Conservation (phyloP, 1,140 invertebrate species). For the Drosophila carrolli region DNA sequence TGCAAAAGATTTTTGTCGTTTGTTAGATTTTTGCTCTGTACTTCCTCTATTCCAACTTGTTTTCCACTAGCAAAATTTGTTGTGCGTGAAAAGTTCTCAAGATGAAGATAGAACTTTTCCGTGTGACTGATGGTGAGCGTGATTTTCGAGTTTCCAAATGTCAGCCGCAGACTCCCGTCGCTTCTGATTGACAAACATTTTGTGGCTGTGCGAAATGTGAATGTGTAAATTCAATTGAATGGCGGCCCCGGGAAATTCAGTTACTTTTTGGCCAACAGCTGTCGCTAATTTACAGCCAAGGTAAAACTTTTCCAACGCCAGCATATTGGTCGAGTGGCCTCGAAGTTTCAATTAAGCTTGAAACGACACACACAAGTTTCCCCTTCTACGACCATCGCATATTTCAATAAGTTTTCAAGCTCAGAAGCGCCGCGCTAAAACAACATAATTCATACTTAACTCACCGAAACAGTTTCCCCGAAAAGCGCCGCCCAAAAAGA, state of each 20-base stretch:
- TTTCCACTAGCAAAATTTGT: conserved; percentile 67
- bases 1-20: conserved; percentile 71
- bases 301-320: conserved; percentile 53
- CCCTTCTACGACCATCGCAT: conserved; percentile 45
- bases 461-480: conserved; percentile 76
- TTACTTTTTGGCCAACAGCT: conserved; percentile 49
- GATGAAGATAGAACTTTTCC: conserved; percentile 53
- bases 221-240: conserved; percentile 37
- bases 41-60: conserved; percentile 50
- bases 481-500: conserved; percentile 33
- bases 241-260: conserved; percentile 9
- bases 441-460: conserved; percentile 83
- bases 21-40: conserved; percentile 21
- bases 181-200: conserved; percentile 22
- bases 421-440: conserved; percentile 61
- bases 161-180: neutral
- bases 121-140: conserved; percentile 32
- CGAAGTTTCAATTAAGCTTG: conserved; percentile 75
- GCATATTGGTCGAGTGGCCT: conserved; percentile 56
- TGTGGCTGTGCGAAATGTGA: conserved; percentile 14
- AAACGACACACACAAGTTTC: conserved; percentile 76
- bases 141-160: conserved; percentile 19
- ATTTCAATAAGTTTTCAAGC: conserved; percentile 82
- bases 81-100: conserved; percentile 69
- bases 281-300: conserved; percentile 69